A percentile compares a stretch with the other conserved stretches of the same genome.
These are phyloP conservation scores for Hirtodrosophila histrioides DNA, from an alignment of 2,888 invertebrate species.

Conservation along the genomic window DNA sequence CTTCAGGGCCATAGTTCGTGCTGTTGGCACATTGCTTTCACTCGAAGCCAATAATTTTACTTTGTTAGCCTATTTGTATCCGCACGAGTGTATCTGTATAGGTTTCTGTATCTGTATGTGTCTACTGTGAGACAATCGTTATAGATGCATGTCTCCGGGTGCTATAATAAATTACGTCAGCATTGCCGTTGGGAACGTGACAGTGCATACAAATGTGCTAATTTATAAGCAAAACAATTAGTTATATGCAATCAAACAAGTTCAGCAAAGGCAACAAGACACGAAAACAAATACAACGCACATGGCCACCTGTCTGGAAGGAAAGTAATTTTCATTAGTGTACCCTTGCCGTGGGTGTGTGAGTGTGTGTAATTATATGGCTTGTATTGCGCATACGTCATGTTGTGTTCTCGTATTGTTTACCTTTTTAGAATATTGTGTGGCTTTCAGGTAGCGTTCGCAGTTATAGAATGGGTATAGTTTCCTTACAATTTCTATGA, in stretches of 20 bases:
- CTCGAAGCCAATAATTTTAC: slow-evolving; percentile 15
- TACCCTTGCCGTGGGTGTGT: slow-evolving; percentile 8
- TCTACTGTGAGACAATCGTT: neutral
- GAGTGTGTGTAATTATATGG: slow-evolving; percentile 65
- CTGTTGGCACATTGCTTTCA: slow-evolving; percentile 15
- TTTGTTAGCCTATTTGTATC: neutral
- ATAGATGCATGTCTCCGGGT: slow-evolving; percentile 43
- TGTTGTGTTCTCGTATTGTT: slow-evolving; percentile 43
- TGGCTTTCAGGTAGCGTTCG: neutral
- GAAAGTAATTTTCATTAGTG: slow-evolving; percentile 75
- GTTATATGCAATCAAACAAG: slow-evolving; percentile 68
- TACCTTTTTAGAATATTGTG: slow-evolving; percentile 6
- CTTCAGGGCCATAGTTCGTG: slow-evolving; percentile 12
- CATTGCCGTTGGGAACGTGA: slow-evolving; percentile 43
- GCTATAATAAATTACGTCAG: slow-evolving; percentile 74
- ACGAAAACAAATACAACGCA: slow-evolving; percentile 25
- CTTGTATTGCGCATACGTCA: slow-evolving; percentile 69
- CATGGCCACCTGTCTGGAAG: slow-evolving; percentile 7
- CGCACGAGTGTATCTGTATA: neutral
- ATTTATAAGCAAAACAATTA: slow-evolving; percentile 79
- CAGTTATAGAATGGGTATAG: slow-evolving; percentile 18
- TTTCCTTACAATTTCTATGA: slow-evolving; percentile 17
- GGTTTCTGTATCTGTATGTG: neutral
- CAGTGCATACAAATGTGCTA: slow-evolving; percentile 75
- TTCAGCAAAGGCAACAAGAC: slow-evolving; percentile 32